Conservation (phyloP, 2,888 invertebrate species). For the Rambutsinella grinnellia region DNA sequence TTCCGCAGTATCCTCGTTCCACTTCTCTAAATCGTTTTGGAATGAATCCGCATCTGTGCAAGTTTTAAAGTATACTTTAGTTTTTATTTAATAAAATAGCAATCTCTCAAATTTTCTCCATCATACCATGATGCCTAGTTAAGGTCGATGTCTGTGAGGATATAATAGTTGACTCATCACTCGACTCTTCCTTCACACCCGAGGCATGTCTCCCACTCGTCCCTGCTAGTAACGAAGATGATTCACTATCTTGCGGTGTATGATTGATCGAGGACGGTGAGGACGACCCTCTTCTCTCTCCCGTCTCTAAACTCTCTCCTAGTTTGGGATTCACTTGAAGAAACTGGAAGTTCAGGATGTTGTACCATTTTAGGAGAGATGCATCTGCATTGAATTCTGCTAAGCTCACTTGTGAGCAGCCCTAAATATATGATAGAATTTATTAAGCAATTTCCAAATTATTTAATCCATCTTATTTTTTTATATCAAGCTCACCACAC, state of each 20-base stretch:
- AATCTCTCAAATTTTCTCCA: background rate
- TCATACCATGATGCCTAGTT: slow-evolving; percentile 84
- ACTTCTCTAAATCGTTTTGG: slow-evolving; percentile 61
- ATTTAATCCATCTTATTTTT: too few relatives aligned
- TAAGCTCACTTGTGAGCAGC: slow-evolving; percentile 94
- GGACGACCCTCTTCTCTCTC: slow-evolving; percentile 20
- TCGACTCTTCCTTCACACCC: slow-evolving; percentile 83
- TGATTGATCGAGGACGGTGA: slow-evolving; percentile 60
- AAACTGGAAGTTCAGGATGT: slow-evolving; percentile 87
- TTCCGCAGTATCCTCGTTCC: slow-evolving; percentile 59
- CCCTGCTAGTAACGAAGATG: slow-evolving; percentile 67
- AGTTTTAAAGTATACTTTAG: background rate
- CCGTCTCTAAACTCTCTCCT: slow-evolving; percentile 13
- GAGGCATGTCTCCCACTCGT: slow-evolving; percentile 39
- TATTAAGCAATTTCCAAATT: background rate
- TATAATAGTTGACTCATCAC: slow-evolving; percentile 96
- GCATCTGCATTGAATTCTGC: slow-evolving; percentile 92
- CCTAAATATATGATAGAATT: slow-evolving; percentile 73
- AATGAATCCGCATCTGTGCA: slow-evolving; percentile 60
- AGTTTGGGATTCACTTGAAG: slow-evolving; percentile 72
- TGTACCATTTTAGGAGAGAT: slow-evolving; percentile 92
- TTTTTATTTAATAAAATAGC: background rate
- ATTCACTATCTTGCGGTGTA: slow-evolving; percentile 72
- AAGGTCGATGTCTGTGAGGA: slow-evolving; percentile 96
- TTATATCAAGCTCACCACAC: slow-evolving; percentile 78